These are phyloP conservation scores for Samia ricini DNA, from an alignment of 1,140 invertebrate genomes.

Conservation along the genomic window DNA sequence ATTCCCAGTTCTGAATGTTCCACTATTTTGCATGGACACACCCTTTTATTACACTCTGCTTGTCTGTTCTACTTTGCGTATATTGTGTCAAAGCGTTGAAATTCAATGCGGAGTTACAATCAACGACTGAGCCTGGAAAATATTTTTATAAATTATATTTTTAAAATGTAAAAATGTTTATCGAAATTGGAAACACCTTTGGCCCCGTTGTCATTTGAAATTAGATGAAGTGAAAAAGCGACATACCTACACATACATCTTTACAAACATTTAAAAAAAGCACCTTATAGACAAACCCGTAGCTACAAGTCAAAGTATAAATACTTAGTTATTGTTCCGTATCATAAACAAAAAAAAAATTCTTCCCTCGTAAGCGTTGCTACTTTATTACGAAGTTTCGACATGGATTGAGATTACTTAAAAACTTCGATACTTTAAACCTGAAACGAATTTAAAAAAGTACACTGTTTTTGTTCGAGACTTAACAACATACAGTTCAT, in stretches of 20 bases:
- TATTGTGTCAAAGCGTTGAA: conserved; percentile 21
- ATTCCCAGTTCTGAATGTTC: conserved; percentile 6
- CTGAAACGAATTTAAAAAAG: conserved; percentile 36
- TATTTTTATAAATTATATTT: neutral
- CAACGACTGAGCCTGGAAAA: neutral
- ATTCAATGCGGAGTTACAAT: neutral
- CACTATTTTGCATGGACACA: conserved; percentile 24
- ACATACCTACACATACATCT: too few relatives aligned
- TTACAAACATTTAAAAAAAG: too few relatives aligned
- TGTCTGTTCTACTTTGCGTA: conserved; percentile 10
- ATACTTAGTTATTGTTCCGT: conserved; percentile 13
- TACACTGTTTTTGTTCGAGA: conserved; percentile 26
- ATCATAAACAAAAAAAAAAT: conserved; percentile 22
- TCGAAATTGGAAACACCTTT: neutral
- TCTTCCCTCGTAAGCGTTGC: conserved; percentile 18
- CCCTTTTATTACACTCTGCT: conserved; percentile 25
- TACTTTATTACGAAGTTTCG: conserved; percentile 42
- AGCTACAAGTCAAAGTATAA: neutral
- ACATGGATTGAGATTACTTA: conserved; percentile 39
- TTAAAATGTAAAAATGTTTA: neutral
- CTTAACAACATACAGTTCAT: conserved; percentile 2
- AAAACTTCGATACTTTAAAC: conserved; percentile 32
- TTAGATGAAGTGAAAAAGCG: too few relatives aligned
- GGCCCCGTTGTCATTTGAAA: too few relatives aligned
- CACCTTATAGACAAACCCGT: neutral